These are phyloP conservation scores for Hypomecis atomaria DNA, from an alignment of 2,888 invertebrate genomes.

Conservation along the genomic window DNA sequence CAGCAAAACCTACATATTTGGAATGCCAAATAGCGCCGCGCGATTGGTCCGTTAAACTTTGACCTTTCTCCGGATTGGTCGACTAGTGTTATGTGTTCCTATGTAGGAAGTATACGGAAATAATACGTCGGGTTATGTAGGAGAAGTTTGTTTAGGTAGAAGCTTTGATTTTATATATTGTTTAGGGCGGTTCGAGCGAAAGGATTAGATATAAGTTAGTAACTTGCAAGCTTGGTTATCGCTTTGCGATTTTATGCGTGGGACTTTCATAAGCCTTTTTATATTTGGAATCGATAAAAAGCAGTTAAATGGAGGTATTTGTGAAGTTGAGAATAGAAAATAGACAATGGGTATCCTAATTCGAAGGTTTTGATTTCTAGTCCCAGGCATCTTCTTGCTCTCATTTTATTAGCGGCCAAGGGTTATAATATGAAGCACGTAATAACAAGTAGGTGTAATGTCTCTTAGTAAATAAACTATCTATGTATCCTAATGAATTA, in stretches of 20 bases:
- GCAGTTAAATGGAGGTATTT: no score
- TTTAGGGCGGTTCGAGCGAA: conserved; percentile 27
- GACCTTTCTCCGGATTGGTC: conserved; percentile 76
- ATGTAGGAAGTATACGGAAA: conserved; percentile 39
- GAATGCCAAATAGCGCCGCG: conserved; percentile 63
- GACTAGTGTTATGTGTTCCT: conserved; percentile 40
- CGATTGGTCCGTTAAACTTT: conserved; percentile 69
- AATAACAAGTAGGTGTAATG: no score
- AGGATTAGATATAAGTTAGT: conserved; percentile 10
- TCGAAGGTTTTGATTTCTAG: no score
- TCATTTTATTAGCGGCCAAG: no score
- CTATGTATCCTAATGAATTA: no score
- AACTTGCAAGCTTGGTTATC: not conserved
- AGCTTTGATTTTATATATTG: conserved; percentile 43
- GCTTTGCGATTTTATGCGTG: not conserved
- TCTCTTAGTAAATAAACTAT: no score
- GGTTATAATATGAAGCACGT: no score
- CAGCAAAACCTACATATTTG: conserved; percentile 79
- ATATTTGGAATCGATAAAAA: not conserved
- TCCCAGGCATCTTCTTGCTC: no score
- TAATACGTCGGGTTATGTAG: conserved; percentile 42
- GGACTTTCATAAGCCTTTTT: not conserved
- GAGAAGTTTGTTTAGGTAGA: conserved; percentile 40
- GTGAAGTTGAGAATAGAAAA: no score
- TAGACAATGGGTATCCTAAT: no score